Evolutionary conservation across 1,140 invertebrate genomes (phyloP).

Genomic region (Pectinophora gossypiella): DNA sequence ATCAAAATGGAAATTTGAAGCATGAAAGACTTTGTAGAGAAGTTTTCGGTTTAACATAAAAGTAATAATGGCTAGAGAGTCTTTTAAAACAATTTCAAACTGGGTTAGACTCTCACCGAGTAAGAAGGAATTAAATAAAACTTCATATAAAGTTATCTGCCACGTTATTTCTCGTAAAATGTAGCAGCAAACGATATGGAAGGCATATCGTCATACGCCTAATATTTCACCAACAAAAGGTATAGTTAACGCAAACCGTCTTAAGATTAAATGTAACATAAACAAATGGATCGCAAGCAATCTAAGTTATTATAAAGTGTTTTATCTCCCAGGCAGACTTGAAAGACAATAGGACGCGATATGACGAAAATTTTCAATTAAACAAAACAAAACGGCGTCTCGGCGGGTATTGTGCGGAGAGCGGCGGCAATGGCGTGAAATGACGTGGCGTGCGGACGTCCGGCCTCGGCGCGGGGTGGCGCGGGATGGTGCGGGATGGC

Average conservation of each 20-base stretch:
- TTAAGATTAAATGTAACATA: background rate
- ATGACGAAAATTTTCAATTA: conserved; percentile 65
- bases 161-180: background rate
- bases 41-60: too few species aligned
- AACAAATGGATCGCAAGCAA: background rate
- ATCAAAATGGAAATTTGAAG: too few species aligned
- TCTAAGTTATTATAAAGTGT: conserved; percentile 2
- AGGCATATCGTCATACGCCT: too few species aligned
- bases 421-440: conserved; percentile 17
- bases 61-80: too few species aligned
- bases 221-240: background rate
- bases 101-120: too few species aligned
- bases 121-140: background rate
- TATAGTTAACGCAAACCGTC: background rate
- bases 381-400: conserved; percentile 52
- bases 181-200: too few species aligned
- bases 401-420: conserved; percentile 44
- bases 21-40: too few species aligned
- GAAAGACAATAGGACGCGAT: conserved; percentile 42
- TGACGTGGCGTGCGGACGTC: conserved; percentile 34
- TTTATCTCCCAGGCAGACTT: conserved; percentile 21
- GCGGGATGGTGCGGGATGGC: conserved; percentile 21
- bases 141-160: background rate
- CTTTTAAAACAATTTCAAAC: too few species aligned
- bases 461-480: conserved; percentile 17